Evolutionary conservation across 2,797 vertebrate genomes (phyloP), one percentile per base, ranked within the genome.

Genomic region (Sebastes taczanowskii): DNA sequence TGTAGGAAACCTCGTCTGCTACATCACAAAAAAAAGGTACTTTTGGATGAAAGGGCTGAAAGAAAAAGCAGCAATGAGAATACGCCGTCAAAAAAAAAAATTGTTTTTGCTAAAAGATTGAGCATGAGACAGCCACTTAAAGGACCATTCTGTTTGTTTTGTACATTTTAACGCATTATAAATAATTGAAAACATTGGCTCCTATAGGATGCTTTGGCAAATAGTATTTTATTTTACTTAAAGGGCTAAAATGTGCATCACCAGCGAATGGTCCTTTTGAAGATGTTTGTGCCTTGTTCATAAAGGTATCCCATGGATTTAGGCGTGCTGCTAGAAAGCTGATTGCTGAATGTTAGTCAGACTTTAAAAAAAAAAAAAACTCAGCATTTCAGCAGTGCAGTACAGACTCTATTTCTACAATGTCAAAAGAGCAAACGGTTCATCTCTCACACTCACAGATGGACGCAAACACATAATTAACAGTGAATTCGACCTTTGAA

Each of bases 271-370:
- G 73, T 84, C 74, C 79, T 82, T 82, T 42, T 13, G 0, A 75
- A 92, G 86, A 74, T 87, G 85, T 82, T 82, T 85, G 89, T 92
- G 89, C 88, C 91, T 91, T 93, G 85, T 87, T 86, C 66, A 70
- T 75, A 52, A 78, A 84, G 86, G 86, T 85, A 32, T 84, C 65
- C 60, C 23, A 13, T 52, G 64, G 75, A 68, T 83, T 75, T 78
- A 29, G 22, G 64, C 8, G 4, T 67, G 30, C 61, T 80, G 53
- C 78, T 61, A 56, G 22, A 55, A 38, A 74, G 42, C 49, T 63
- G 34, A 74, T 49, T 46, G 61, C 71, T 88, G 75, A 86, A 88
- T 81, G 73, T 82, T 69, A 34, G 60, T 80, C 34, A 65, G 60
- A 68, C 46, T 52, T 58, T 27, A 13, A 5, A 49, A 18, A 49